phyloP scores from a whole-genome alignment of 2,888 invertebrate genomes.

The Eupithecia subfuscata region DNA sequence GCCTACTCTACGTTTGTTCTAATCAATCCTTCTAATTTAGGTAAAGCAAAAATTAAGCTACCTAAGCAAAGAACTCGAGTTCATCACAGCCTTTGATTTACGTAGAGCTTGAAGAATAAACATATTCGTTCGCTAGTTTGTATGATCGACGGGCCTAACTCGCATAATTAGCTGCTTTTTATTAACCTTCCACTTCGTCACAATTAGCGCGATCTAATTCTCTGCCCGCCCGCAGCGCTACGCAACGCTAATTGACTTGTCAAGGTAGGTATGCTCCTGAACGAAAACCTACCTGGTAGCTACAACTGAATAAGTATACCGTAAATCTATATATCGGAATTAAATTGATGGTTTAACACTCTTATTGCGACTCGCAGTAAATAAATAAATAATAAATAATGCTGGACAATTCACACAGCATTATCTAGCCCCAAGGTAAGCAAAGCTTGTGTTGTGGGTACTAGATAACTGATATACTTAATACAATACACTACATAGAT shows the following conservation, averaged over 20 bases:
- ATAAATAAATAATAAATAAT: no score
- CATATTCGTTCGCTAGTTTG: conserved; percentile 40
- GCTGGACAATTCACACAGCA: no score
- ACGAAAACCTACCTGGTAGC: neutral
- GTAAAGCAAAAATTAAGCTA: neutral
- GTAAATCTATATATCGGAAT: no score
- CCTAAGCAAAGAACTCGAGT: neutral
- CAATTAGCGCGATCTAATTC: conserved; percentile 78
- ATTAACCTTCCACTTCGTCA: conserved; percentile 68
- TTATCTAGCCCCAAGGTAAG: no score
- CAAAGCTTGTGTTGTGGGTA: no score
- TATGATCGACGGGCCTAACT: conserved; percentile 48
- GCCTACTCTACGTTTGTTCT: neutral
- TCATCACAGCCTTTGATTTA: neutral
- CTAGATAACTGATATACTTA: no score
- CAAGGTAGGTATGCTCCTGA: conserved; percentile 68
- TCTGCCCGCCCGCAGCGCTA: conserved; percentile 69
- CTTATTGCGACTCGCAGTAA: no score
- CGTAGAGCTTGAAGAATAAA: neutral
- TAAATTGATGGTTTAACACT: no score
- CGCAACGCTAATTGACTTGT: conserved; percentile 72
- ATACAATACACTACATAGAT: no score
- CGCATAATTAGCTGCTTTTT: conserved; percentile 69
- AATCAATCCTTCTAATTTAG: no score
- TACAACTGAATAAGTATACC: neutral